Evolutionary conservation across 2,113 vertebrate genomes (phyloP).

Genomic region (Callorhinus ursinus): DNA sequence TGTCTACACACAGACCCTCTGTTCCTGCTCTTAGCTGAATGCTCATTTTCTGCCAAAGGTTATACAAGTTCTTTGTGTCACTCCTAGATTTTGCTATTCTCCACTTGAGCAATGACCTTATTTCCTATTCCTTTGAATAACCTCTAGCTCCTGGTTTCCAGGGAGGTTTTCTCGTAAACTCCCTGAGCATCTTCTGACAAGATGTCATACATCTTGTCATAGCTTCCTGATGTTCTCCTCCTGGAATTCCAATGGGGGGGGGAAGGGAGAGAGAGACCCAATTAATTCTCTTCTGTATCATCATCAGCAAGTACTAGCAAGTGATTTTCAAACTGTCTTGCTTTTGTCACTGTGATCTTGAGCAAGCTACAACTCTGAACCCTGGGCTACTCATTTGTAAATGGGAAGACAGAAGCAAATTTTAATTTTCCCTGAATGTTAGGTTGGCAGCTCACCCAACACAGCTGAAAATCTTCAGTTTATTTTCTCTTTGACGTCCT

Average conservation of each 20-base stretch:
- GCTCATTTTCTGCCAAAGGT: not conserved
- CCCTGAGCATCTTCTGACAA: not conserved
- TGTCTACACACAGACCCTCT: not conserved
- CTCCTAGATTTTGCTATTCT: not conserved
- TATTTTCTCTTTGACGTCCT: slow-evolving; percentile 16
- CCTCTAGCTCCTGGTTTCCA: slow-evolving; percentile 19
- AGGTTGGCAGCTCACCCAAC: not conserved
- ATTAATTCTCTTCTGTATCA: not conserved
- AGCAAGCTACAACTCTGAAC: not conserved
- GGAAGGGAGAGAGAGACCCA: not conserved
- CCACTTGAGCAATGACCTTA: not conserved
- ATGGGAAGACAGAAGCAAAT: not conserved
- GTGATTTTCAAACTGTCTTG: not conserved
- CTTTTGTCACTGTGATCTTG: not conserved
- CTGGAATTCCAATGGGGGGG: not conserved
- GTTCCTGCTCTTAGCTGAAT: not conserved
- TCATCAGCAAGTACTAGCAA: not conserved
- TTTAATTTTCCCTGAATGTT: not conserved
- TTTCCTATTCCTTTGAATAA: slow-evolving; percentile 12
- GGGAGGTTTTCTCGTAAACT: slow-evolving; percentile 37
- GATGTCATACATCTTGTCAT: not conserved
- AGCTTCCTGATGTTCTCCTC: not conserved
- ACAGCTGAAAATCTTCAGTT: not conserved
- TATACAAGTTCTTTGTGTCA: not conserved
- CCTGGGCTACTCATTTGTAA: not conserved